Conservation (phyloP, 2,113 vertebrate genomes). For the Gasterosteus nipponicus region DNA sequence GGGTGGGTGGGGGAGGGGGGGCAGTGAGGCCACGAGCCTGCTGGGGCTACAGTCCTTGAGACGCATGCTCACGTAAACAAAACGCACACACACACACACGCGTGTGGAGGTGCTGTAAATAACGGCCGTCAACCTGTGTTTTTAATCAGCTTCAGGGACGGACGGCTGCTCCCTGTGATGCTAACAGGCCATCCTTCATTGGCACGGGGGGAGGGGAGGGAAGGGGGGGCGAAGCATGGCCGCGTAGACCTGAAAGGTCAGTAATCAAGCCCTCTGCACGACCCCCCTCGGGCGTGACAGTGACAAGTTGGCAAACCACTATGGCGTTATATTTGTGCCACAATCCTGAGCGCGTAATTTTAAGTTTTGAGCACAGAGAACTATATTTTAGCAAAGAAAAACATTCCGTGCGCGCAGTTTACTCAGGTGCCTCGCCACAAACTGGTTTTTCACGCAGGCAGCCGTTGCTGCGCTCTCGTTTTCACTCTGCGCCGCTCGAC, state of each 20-base stretch:
- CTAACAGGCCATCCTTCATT: constrained; percentile 69
- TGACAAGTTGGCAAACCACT: constrained; percentile 57
- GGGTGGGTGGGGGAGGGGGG: constrained; percentile 1
- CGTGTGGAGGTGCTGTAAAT: constrained; percentile 63
- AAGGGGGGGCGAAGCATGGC: constrained; percentile 16
- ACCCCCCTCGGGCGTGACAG: constrained; percentile 38
- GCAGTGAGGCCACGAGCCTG: constrained; percentile 38
- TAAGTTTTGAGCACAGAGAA: no score
- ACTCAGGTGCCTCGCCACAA: no score
- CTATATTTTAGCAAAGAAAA: no score
- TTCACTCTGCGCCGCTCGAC: no score
- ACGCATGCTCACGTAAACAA: constrained; percentile 41
- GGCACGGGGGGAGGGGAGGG: not conserved
- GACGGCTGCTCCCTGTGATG: constrained; percentile 63
- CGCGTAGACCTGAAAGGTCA: constrained; percentile 54
- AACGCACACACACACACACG: constrained; percentile 19
- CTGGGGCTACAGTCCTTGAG: constrained; percentile 66
- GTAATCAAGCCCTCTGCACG: constrained; percentile 47
- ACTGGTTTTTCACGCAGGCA: no score
- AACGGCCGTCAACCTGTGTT: constrained; percentile 65
- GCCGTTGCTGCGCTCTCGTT: no score
- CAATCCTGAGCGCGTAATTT: no score
- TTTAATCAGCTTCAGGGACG: constrained; percentile 79
- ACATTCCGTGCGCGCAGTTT: no score
- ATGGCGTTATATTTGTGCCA: no score